These are phyloP conservation scores for Rhyacichthys aspro DNA, from an alignment of 2,797 vertebrate species.

Conservation along the genomic window DNA sequence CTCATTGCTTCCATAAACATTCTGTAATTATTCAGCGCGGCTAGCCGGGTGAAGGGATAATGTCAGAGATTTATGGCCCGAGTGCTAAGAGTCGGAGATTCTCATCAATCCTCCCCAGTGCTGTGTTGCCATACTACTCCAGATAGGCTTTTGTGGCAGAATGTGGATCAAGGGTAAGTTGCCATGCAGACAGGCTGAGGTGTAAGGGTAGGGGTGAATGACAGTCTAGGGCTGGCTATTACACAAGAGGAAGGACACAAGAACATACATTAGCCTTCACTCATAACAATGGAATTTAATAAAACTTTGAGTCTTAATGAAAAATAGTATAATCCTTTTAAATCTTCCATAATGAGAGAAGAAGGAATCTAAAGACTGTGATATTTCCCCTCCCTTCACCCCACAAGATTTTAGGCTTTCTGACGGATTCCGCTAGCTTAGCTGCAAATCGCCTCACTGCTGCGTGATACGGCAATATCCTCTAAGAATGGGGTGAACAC, in stretches of 20 bases:
- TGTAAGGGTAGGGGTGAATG: constrained; percentile 52
- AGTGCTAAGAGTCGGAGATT: constrained; percentile 68
- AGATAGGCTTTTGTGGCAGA: constrained; percentile 60
- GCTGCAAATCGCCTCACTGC: constrained; percentile 78
- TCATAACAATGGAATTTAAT: constrained; percentile 76
- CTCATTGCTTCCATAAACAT: constrained; percentile 75
- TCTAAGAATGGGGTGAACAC: constrained; percentile 66
- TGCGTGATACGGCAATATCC: constrained; percentile 67
- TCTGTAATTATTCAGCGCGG: constrained; percentile 73
- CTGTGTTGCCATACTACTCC: constrained; percentile 56
- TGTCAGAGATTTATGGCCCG: constrained; percentile 77
- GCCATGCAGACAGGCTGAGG: constrained; percentile 51
- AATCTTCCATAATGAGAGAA: constrained; percentile 80
- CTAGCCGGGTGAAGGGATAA: constrained; percentile 64
- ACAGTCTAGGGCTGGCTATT: constrained; percentile 33
- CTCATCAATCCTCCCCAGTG: constrained; percentile 67
- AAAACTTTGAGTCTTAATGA: constrained; percentile 74
- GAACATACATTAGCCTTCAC: constrained; percentile 56
- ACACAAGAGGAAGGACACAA: constrained; percentile 45
- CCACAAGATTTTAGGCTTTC: constrained; percentile 81
- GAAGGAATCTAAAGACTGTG: constrained; percentile 79
- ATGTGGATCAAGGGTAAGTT: constrained; percentile 67
- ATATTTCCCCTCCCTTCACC: constrained; percentile 77
- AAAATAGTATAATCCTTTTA: constrained; percentile 79
- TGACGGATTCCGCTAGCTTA: constrained; percentile 78